Base-by-base conservation (phyloP, 37 sponge, comb jelly and placozoan species). In the Aplysina aerophoba region DNA sequence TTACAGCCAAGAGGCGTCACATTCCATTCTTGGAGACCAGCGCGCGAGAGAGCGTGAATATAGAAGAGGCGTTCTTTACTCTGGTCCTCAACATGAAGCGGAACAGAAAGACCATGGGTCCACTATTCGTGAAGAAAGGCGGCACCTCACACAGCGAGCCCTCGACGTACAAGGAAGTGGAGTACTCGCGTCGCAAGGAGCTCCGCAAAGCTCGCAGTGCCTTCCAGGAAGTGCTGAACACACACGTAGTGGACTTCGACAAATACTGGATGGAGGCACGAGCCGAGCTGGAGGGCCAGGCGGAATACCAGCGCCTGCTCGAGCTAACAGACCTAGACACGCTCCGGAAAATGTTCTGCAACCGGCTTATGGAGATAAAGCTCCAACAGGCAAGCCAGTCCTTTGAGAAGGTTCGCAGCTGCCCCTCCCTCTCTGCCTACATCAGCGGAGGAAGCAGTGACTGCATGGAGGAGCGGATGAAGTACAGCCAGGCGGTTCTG, bases 281-380 rank as follows among this genome's bases (percentile, higher is more conserved):
- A 20, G 90, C 81, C 21, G 27, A 68, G 20, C 59, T 93, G 59
- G 84, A 87, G 62, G 60, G 35, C 12, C 85, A 89, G 59, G 59
- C 63, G 0, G 74, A 77, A 25, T 93, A 63, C 82, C 63, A 72
- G 2, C 24, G 22, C 20, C 62, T 87, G 38, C 40, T 87, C 40
- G 55, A 84, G 54, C 36, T 93, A 6, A 87, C 73, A 50, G 83
- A 55, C 1, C 59, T 61, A 0, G 92, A 91, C 16, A 40, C 85
- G n/a, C 75, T 89, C 55, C 64, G 84, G 59, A 93, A 87, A 71
- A 87, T 89, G 85, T 93, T 93, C 72, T 86, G 86, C 37, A 71
- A 84, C 34, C 81, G 88, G 14, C 85, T 93, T 19, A 93, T 93
- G 36, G 93, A 93, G 84, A 61, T 93, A 14, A 93, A 93, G 85